phyloP scores from a whole-genome alignment of 2,113 vertebrate genomes.

The Taxidea taxus region DNA sequence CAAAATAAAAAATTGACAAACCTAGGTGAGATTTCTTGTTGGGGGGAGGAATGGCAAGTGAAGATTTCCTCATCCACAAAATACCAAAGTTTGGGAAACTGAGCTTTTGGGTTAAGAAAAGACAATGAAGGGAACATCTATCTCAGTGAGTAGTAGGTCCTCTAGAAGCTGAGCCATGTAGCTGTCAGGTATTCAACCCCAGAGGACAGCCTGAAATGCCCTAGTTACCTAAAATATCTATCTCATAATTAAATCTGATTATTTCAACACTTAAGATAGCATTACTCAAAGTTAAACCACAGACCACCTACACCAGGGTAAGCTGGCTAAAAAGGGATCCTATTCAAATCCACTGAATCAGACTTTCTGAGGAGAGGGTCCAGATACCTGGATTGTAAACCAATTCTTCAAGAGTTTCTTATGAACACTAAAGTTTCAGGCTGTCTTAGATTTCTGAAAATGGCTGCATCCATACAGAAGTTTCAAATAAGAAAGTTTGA shows the following conservation, averaged over 20 bases:
- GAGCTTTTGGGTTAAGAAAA: background rate
- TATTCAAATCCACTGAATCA: background rate
- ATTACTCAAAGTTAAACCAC: slow-evolving; percentile 15
- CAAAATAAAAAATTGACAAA: slow-evolving; percentile 10
- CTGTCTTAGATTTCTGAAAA: background rate
- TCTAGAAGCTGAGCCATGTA: background rate
- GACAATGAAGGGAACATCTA: background rate
- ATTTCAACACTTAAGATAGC: slow-evolving; percentile 22
- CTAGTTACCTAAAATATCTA: slow-evolving; percentile 11
- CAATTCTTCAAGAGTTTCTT: background rate
- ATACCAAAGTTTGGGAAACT: background rate
- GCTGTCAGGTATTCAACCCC: background rate
- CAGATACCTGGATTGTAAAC: background rate
- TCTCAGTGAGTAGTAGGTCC: background rate
- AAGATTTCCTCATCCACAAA: background rate
- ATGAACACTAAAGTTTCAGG: background rate
- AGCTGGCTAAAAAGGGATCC: background rate
- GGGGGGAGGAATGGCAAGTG: fast-evolving
- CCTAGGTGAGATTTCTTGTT: background rate
- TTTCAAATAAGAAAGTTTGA: background rate
- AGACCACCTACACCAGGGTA: background rate
- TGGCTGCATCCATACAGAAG: background rate
- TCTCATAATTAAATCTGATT: slow-evolving; percentile 27
- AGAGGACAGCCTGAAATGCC: background rate
- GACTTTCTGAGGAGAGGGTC: background rate